Base-by-base conservation (phyloP, 2,113 vertebrate genomes). In the Sula dactylatra region DNA sequence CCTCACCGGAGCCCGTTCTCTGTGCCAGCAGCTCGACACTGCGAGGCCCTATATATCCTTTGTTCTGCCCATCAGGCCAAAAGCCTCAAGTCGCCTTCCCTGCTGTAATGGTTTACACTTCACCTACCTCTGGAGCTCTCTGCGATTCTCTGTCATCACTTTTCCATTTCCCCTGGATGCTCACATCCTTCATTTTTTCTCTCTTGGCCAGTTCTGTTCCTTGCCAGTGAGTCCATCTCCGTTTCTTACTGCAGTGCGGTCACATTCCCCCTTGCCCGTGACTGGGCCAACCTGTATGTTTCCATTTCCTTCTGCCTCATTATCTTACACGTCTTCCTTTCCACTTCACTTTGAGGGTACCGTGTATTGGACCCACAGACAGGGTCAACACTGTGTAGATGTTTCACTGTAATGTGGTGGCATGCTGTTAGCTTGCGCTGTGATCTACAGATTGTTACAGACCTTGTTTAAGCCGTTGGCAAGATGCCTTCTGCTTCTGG, bases 321-420 rank as follows among this genome's bases (percentile, higher is more conserved):
- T 16, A 20, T 26, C 5, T 26, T 50, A 24, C 1, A 2, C 58
- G n/a, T 64, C 31, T 62, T 26, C 20, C 24, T 50, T 32, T 29
- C 66, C 52, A 5, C 11, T 42, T 65, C 13, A 9, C 40, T 79
- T 56, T 11, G 66, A 45, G 24, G 17, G 52, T 42, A 10, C 22
- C 3, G 0, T 4, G 52, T 42, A 2, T 17, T 45, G 54, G 44
- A 45, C 52, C 50, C 3, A 0, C 22, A 32, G 50, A 44, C n/a
- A 31, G 58, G 38, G 40, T 21, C n/a, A 29, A 6, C 24, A 1
- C 1, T 2, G 5, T 19, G 32, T 50, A 19, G 58, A 21, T 40
- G 38, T 55, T 49, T 42, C 7, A 4, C 25, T 36, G 38, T 27
- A 16, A 21, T 0, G 13, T 8, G n/a, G 55, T n/a, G 42, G 19